Conservation (phyloP, 2,888 invertebrate genomes). For the Lepidochrysops patricia region DNA sequence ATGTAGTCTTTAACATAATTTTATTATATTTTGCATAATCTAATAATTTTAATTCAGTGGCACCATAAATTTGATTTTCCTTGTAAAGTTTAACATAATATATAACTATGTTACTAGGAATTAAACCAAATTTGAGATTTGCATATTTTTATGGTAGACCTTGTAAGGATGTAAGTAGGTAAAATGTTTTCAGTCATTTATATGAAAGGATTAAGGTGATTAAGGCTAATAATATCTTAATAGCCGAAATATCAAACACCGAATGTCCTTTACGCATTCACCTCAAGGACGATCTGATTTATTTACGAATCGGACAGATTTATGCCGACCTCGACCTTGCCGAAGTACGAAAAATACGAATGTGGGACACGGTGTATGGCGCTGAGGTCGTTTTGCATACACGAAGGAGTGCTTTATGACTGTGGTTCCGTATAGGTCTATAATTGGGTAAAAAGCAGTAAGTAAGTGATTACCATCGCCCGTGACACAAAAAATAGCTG, state of each 20-base stretch:
- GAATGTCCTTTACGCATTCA: not conserved
- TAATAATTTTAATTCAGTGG: not conserved
- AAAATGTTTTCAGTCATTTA: not conserved
- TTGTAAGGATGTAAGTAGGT: not conserved
- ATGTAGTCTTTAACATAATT: not conserved
- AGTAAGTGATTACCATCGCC: no score
- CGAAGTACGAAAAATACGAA: constrained; percentile 3
- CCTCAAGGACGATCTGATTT: not conserved
- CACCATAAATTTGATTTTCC: not conserved
- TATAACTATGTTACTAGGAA: not conserved
- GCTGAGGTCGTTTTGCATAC: constrained; percentile 1
- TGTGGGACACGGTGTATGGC: not conserved
- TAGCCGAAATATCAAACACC: no score
- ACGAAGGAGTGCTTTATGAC: not conserved
- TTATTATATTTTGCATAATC: not conserved
- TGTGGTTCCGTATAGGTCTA: not conserved
- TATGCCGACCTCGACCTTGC: constrained; percentile 5
- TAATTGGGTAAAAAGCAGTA: no score
- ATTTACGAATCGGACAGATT: not conserved
- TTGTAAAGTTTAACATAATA: not conserved
- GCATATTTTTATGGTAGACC: not conserved
- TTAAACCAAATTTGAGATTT: not conserved
- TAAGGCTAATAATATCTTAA: not conserved
- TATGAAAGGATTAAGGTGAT: not conserved
- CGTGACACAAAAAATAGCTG: no score